These are phyloP conservation scores for Brachionus asplanchnoidis DNA, from an alignment of 1,140 invertebrate species.

Conservation along the genomic window DNA sequence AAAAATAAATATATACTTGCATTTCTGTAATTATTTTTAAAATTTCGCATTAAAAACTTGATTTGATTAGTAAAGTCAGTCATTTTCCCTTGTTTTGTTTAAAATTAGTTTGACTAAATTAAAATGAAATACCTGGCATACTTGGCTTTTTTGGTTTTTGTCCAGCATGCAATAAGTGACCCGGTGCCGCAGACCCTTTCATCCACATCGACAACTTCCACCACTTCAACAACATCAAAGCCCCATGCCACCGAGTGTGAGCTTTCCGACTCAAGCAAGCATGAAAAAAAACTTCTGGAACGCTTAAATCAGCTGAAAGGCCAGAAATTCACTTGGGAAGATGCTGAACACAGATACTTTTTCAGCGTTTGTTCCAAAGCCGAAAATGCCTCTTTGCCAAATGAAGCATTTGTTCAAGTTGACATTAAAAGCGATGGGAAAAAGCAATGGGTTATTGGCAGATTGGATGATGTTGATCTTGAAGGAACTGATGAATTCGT, in stretches of 20 bases:
- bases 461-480: constrained; percentile 22
- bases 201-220: background rate
- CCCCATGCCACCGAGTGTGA: background rate
- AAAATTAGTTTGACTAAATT: background rate
- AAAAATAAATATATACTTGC: background rate
- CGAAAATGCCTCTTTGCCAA: background rate
- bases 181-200: background rate
- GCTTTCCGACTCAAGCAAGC: background rate
- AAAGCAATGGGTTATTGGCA: background rate
- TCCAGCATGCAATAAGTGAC: background rate
- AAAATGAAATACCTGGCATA: background rate
- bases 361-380: background rate
- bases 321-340: background rate
- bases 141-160: background rate
- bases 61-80: background rate
- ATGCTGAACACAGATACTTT: constrained; percentile 23
- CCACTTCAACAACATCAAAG: background rate
- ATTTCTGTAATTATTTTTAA: background rate
- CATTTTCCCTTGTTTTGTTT: background rate
- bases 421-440: background rate
- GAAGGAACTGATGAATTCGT: background rate
- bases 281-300: background rate
- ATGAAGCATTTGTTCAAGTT: background rate
- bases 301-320: background rate
- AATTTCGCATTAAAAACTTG: background rate